Base-by-base conservation (phyloP, 2,113 vertebrate species). In the Eudorcas thomsonii region DNA sequence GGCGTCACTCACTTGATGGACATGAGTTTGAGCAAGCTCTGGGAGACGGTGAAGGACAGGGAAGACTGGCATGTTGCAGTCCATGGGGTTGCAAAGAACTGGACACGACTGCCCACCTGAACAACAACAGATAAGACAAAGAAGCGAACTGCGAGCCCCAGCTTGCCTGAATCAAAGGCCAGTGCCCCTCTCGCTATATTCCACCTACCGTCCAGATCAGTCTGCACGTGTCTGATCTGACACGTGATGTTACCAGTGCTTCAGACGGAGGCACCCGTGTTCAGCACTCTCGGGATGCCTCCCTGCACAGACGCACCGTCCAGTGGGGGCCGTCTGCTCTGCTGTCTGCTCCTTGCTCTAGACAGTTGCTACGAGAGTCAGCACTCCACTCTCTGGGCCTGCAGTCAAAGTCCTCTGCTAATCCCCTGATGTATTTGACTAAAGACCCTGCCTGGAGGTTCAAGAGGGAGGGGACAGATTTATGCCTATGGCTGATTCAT, bases 71-170 rank as follows among this genome's bases (percentile, higher is more conserved):
- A 1, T 39, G 67, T 3, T 39, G 10, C n/a, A 12, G 19, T 74
- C 67, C 67, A 39, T 1, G 19, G 21, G 21, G n/a, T 39, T 3
- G n/a, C 67, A 23, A 39, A 74, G 67, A 74, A 10, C 5, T 23
- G n/a, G 67, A 36, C 36, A 6, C 6, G 5, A 25, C 36, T 74
- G 67, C 13, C 36, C 0, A 0, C 1, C 10, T 39, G 21, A 74
- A 74, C n/a, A 39, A 71, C 16, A 9, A 64, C n/a, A 71, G 33
- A 26, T 13, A 30, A 52, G 26, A 36, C 45, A 57, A 19, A 57
- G 19, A 43, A 80, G 16, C 11, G 16, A 19, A 17, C 57, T 54
- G 36, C 91, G 62, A 96, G 57, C 57, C 90, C 25, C 13, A 55
- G 11, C 0, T 54, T 54, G 90, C 25, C 30, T 6, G 50, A 86